Evolutionary conservation across 2,113 vertebrate genomes (phyloP), one percentile per base, ranked within the genome.

Genomic region (Felis catus): DNA sequence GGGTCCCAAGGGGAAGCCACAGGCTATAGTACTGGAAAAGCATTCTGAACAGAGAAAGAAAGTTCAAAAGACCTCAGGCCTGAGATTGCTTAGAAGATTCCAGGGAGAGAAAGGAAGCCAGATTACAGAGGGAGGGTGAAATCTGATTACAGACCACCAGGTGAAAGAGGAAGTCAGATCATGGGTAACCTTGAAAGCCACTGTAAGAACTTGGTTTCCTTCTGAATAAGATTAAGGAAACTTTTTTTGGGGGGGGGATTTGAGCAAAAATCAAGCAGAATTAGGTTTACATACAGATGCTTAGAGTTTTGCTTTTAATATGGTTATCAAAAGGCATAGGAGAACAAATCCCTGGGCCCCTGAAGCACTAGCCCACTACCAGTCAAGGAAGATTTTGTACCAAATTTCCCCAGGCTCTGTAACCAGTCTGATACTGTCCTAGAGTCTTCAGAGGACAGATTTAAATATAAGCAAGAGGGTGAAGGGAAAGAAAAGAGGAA

Each of bases 231-330:
- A 79, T 14, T 31, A 63, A 82, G 2, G 16, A 83, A 2, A 2
- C 25, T 23, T 16, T 86, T 45, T 45, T 45, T 45, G 18, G 55
- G 55, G 55, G 19, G 15, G 61, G 36, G 4, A 14, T 66, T 39
- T 53, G 29, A 94, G 1, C n/a, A 79, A 84, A 88, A 48, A 36
- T 9, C 4, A 18, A 10, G 1, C 4, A 11, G 48, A 79, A 48
- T 5, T 23, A 21, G 3, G 91, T 25, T 61, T 25, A 61, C 21
- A 74, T 65, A 39, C 15, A 73, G 0, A 31, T 70, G 5, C 18
- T 92, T 85, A 78, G 18, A 55, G 16, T 65, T 73, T 91, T 48
- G 10, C 9, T 58, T 95, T 63, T 70, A 80, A 58, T 15, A 87
- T 9, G 4, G 31, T 79, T 41, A 61, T 90, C 18, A 86, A 89